Conservation (phyloP, 2,888 invertebrate species). For the Cerastis rubricosa region DNA sequence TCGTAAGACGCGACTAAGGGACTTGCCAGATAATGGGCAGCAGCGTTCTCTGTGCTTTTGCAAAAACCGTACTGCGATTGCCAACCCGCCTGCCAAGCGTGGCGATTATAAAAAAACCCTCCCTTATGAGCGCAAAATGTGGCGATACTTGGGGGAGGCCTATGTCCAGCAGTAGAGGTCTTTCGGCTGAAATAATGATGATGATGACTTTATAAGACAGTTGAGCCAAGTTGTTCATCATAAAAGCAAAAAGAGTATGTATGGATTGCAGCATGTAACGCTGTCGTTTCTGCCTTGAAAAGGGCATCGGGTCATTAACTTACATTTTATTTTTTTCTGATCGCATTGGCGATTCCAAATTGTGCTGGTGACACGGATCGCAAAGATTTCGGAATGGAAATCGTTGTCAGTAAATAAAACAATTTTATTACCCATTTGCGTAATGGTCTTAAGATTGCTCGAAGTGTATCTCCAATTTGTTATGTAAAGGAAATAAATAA, state of each 20-base stretch:
- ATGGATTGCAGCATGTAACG: not conserved
- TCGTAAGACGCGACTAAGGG: too few species aligned
- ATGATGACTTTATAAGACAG: too few species aligned
- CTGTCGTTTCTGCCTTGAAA: not conserved
- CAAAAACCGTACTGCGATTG: too few species aligned
- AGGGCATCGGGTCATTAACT: not conserved
- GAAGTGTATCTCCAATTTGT: slow-evolving; percentile 36
- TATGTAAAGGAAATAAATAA: slow-evolving; percentile 36
- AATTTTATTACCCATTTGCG: slow-evolving; percentile 44
- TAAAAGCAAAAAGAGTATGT: not conserved
- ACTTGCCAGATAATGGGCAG: too few species aligned
- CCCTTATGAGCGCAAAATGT: too few species aligned
- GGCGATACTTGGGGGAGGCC: too few species aligned
- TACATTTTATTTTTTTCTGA: not conserved
- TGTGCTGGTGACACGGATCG: slow-evolving; percentile 16
- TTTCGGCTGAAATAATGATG: too few species aligned
- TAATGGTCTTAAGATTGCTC: slow-evolving; percentile 40
- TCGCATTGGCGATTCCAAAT: slow-evolving; percentile 5
- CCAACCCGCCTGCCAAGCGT: too few species aligned
- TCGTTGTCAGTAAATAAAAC: slow-evolving; percentile 43
- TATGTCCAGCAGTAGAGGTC: too few species aligned
- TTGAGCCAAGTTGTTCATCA: not conserved
- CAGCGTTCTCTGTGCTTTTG: too few species aligned
- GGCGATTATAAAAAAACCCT: too few species aligned
- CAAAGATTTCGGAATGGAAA: slow-evolving; percentile 37